Base-by-base conservation (phyloP, 2,797 vertebrate species). In the Lagocephalus sceleratus region DNA sequence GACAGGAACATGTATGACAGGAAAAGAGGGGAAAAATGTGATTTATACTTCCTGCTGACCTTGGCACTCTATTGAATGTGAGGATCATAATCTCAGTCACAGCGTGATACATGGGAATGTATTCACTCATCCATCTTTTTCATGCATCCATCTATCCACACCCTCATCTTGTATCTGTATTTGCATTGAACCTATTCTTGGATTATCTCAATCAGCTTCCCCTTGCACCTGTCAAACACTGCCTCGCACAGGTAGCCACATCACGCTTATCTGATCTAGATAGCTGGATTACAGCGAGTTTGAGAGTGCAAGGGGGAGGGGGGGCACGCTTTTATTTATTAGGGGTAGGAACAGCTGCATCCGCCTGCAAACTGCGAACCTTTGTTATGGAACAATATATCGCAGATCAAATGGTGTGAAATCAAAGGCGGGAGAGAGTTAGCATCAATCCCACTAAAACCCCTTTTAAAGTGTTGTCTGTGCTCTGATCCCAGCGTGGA, bases 181-280 rank as follows among this genome's bases (percentile, higher is more conserved):
- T 96, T 94, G 92, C 92, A 91, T 93, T 89, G 87, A 90, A 86
- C 86, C 90, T 88, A 88, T 92, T 87, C 89, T 89, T 88, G 91
- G 87, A 92, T 94, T 94, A 92, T 94, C 93, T 90, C 88, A 90
- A 93, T 91, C 88, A 91, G 88, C 85, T 89, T 87, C 88, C 88
- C 88, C 87, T 90, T 85, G 89, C 91, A 95, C 91, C 92, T 95
- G 93, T 94, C 93, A 93, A 92, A 90, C 71, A 71, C 87, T 82
- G 85, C 86, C 88, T 91, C 71, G 89, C 78, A 87, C 89, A 92
- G 91, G 92, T 92, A 94, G 93, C 91, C 86, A 83, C 82, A 87
- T 82, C 75, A 23, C 63, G 70, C 88, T 91, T 93, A 94, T 92
- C 92, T 93, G 89, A 93, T 88, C 90, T 67, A 87, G 84, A 92